Percentiles rank a stretch among this genome's conserved stretches.
These are phyloP conservation scores for fruit fly (Drosophila melanogaster) DNA, from an alignment of 1,140 invertebrate genomes.

Conservation along the genomic window DNA sequence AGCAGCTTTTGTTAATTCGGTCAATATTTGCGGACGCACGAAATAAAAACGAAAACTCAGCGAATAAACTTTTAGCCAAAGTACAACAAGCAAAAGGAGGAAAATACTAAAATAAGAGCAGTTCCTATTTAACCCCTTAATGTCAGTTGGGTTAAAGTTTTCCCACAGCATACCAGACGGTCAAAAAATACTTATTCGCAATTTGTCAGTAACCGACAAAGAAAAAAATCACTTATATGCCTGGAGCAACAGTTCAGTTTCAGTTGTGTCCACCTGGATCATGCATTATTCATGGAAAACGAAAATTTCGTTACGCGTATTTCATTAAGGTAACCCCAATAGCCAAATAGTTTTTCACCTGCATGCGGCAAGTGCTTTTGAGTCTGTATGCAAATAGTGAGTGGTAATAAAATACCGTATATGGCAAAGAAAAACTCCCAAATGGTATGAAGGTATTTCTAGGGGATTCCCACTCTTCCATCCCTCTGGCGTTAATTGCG, in stretches of 20 bases:
- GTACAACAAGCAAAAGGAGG: conserved; percentile 39
- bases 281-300: conserved; percentile 53
- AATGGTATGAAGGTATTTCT: conserved; percentile 34
- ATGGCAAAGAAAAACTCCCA: conserved; percentile 9
- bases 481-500: conserved; percentile 57
- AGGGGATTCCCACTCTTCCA: not conserved
- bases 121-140: conserved; percentile 77
- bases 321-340: conserved; percentile 37
- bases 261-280: conserved; percentile 32
- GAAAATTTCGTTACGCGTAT: conserved; percentile 51
- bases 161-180: conserved; percentile 1
- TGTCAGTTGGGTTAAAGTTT: conserved; percentile 61
- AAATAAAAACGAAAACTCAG: conserved; percentile 81
- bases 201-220: conserved; percentile 13
- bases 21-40: conserved; percentile 82
- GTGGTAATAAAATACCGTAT: conserved; percentile 25
- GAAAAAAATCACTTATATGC: not conserved
- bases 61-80: conserved; percentile 60
- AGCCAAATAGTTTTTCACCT: conserved; percentile 17
- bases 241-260: conserved; percentile 41
- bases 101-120: conserved; percentile 22
- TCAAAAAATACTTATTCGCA: conserved; percentile 47
- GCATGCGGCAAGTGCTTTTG: conserved; percentile 27
- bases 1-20: conserved; percentile 78
- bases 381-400: conserved; percentile 38